phyloP scores from a whole-genome alignment of 1,140 invertebrate genomes.

The Zaprionus ghesquierei region DNA sequence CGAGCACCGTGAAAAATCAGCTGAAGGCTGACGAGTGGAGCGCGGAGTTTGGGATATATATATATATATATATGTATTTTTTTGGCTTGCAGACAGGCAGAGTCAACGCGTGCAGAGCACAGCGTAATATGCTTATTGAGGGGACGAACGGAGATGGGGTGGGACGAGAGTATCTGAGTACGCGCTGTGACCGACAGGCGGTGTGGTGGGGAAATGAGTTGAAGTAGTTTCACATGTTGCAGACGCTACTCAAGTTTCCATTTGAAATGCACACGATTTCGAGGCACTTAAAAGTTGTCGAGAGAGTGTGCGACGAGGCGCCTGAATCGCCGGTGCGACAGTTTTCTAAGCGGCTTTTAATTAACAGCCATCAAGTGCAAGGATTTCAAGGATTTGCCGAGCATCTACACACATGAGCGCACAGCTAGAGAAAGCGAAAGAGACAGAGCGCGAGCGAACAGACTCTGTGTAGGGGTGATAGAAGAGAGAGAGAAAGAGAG shows the following conservation, averaged over 20 bases:
- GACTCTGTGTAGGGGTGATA: not conserved
- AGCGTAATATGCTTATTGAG: constrained; percentile 8
- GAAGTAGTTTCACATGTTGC: constrained; percentile 24
- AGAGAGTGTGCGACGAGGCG: constrained; percentile 37
- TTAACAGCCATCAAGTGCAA: constrained; percentile 77
- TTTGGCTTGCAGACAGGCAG: not conserved
- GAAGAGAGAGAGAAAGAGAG: not conserved
- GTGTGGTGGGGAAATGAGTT: not conserved
- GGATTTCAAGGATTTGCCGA: constrained; percentile 65
- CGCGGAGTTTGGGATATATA: not conserved
- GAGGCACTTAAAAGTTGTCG: constrained; percentile 62
- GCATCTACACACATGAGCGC: constrained; percentile 25
- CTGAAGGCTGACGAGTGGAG: not conserved
- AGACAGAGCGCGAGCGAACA: constrained; percentile 6
- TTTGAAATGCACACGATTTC: constrained; percentile 53
- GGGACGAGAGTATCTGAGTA: not conserved
- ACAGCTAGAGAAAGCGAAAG: not conserved
- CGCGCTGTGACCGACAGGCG: not conserved
- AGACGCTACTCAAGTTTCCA: constrained; percentile 28
- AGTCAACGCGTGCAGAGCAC: not conserved
- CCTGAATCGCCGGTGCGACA: constrained; percentile 37
- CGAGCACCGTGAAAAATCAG: not conserved
- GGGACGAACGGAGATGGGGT: no score
- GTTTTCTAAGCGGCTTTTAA: constrained; percentile 77
- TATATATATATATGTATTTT: no score